phyloP scores from a whole-genome alignment of 2,888 invertebrate species.

The Macrosiphum euphorbiae region DNA sequence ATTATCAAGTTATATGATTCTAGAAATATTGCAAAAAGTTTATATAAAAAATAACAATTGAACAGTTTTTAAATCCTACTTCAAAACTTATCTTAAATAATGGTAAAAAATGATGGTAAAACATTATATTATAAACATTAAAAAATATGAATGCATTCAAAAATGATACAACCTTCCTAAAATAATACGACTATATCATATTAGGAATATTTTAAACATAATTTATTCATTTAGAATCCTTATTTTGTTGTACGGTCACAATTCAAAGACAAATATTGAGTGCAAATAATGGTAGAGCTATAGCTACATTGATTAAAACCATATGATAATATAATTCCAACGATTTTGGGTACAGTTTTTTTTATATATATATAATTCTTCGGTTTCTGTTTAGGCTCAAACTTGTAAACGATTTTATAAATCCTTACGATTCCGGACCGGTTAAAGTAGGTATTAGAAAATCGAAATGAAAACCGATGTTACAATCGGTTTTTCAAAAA shows the following conservation, averaged over 20 bases:
- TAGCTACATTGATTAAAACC: not conserved
- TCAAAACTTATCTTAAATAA: not conserved
- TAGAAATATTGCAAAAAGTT: not conserved
- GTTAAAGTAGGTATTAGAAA: not conserved
- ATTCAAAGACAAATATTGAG: not conserved
- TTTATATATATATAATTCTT: not conserved
- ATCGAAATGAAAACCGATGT: not conserved
- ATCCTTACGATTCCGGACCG: not conserved
- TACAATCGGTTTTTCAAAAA: not conserved
- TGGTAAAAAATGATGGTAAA: not conserved
- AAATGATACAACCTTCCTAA: not conserved
- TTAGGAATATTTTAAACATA: not conserved
- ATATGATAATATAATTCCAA: not conserved
- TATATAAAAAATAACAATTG: not conserved
- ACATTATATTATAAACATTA: not conserved
- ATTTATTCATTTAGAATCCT: not conserved
- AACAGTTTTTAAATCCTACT: not conserved
- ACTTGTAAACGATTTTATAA: not conserved
- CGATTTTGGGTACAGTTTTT: not conserved
- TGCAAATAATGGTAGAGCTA: not conserved
- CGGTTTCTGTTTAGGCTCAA: not conserved
- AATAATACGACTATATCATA: not conserved
- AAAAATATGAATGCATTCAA: not conserved
- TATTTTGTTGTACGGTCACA: not conserved
- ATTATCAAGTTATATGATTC: not conserved